phyloP scores from a whole-genome alignment of 2,888 invertebrate genomes.

The Andrena camellia region DNA sequence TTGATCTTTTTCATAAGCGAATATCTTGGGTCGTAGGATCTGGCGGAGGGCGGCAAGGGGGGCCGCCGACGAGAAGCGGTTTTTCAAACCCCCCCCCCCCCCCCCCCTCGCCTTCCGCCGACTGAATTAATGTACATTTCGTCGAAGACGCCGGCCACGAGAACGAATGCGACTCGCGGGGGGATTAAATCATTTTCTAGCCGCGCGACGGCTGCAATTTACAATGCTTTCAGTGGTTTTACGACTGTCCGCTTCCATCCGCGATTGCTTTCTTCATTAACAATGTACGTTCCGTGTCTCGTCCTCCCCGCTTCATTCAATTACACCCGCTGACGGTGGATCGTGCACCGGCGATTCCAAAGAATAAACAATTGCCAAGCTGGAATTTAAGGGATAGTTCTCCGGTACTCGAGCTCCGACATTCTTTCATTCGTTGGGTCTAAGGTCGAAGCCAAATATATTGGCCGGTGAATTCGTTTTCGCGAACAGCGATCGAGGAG shows the following conservation, averaged over 20 bases:
- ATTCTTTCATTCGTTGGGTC: neutral
- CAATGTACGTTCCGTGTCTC: conserved; percentile 36
- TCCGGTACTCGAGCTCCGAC: too few species aligned
- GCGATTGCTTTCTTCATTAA: conserved; percentile 69
- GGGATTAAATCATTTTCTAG: conserved; percentile 64
- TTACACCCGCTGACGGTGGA: conserved; percentile 13
- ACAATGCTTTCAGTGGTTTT: conserved; percentile 53
- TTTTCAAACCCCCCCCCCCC: conserved; percentile 26
- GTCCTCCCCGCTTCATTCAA: conserved; percentile 32
- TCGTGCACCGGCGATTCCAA: neutral
- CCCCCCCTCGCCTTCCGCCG: neutral
- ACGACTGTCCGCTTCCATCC: conserved; percentile 39
- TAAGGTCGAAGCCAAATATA: too few species aligned
- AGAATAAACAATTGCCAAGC: neutral
- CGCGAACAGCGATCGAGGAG: too few species aligned
- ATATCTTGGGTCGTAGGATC: conserved; percentile 38
- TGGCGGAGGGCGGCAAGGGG: neutral
- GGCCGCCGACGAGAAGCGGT: conserved; percentile 21
- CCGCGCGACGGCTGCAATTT: conserved; percentile 53
- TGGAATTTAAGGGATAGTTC: neutral
- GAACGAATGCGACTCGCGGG: conserved; percentile 41
- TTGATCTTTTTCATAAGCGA: conserved; percentile 57
- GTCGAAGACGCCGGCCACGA: conserved; percentile 48
- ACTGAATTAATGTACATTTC: conserved; percentile 60
- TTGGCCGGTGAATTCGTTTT: too few species aligned